A percentile compares a stretch with the other conserved stretches of the same genome.
phyloP scores from a whole-genome alignment of 2,797 vertebrate genomes.

The Chloroceryle amazona region DNA sequence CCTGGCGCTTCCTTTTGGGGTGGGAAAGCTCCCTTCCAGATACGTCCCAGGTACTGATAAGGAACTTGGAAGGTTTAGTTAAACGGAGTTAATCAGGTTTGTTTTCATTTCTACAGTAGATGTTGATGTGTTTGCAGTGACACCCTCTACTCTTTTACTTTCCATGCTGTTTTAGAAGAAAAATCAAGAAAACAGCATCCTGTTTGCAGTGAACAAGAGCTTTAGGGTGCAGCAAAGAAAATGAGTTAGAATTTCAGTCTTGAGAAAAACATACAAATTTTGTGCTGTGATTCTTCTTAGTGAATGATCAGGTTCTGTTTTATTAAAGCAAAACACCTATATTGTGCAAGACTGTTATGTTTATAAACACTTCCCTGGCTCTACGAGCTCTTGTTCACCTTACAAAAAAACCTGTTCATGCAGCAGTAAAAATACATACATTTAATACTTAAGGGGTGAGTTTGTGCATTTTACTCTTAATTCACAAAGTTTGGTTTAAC shows the following conservation, averaged over 20 bases:
- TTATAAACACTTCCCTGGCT: slow-evolving; percentile 41
- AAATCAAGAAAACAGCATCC: slow-evolving; percentile 20
- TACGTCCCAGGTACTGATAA: slow-evolving; percentile 62
- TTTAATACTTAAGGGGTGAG: slow-evolving; percentile 19
- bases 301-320: slow-evolving; percentile 22
- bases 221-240: slow-evolving; percentile 15
- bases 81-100: slow-evolving; percentile 42
- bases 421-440: slow-evolving; percentile 44
- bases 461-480: slow-evolving; percentile 14
- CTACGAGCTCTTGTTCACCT: neutral
- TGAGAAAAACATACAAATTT: slow-evolving; percentile 21
- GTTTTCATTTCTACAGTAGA: slow-evolving; percentile 52
- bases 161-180: slow-evolving; percentile 19
- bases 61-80: slow-evolving; percentile 60
- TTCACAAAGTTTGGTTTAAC: slow-evolving; percentile 52
- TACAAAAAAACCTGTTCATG: neutral
- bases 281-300: slow-evolving; percentile 23
- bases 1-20: slow-evolving; percentile 74
- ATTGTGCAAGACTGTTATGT: slow-evolving; percentile 12
- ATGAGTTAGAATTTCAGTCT: slow-evolving; percentile 37
- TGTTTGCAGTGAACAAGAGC: slow-evolving; percentile 19
- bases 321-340: slow-evolving; percentile 37
- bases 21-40: slow-evolving; percentile 71
- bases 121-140: slow-evolving; percentile 63
- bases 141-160: slow-evolving; percentile 38